Evolutionary conservation across 92 coral and sea anemone species (phyloP).

Genomic region (Plumapathes pennacea): DNA sequence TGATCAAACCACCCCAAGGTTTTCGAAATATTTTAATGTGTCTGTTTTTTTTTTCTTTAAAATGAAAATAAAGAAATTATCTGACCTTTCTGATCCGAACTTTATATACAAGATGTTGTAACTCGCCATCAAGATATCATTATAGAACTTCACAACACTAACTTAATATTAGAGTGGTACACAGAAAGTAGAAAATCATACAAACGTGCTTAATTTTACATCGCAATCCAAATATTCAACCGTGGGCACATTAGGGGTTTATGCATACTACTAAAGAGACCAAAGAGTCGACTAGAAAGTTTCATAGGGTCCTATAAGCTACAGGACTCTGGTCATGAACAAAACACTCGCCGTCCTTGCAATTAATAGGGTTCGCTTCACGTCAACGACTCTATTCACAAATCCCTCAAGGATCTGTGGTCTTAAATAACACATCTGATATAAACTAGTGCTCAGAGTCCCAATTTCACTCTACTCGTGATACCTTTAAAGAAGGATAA

Average conservation of each 20-base stretch:
- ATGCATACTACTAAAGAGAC: slow-evolving; percentile 36
- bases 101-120: slow-evolving; percentile 65
- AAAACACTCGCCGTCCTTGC: too few species aligned
- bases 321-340: too few species aligned
- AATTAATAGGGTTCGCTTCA: slow-evolving; percentile 44
- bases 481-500: too few species aligned
- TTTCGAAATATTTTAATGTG: slow-evolving; percentile 83
- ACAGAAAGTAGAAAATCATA: slow-evolving; percentile 66
- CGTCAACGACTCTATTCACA: slow-evolving; percentile 40
- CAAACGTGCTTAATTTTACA: slow-evolving; percentile 75
- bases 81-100: slow-evolving; percentile 60
- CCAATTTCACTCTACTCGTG: too few species aligned
- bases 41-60: slow-evolving; percentile 83
- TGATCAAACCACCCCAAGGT: slow-evolving; percentile 52
- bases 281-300: slow-evolving; percentile 19
- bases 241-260: slow-evolving; percentile 50
- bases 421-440: slow-evolving; percentile 30
- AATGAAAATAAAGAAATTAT: slow-evolving; percentile 88
- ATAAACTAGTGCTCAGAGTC: slow-evolving; percentile 20
- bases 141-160: slow-evolving; percentile 56
- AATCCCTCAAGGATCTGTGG: slow-evolving; percentile 19
- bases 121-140: slow-evolving; percentile 58
- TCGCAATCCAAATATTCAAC: slow-evolving; percentile 61
- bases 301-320: too few species aligned
- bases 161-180: slow-evolving; percentile 64